Evolutionary conservation across 2,113 vertebrate species (phyloP), one percentile per base, ranked within the genome.

Genomic region (Proterorhinus semilunaris): DNA sequence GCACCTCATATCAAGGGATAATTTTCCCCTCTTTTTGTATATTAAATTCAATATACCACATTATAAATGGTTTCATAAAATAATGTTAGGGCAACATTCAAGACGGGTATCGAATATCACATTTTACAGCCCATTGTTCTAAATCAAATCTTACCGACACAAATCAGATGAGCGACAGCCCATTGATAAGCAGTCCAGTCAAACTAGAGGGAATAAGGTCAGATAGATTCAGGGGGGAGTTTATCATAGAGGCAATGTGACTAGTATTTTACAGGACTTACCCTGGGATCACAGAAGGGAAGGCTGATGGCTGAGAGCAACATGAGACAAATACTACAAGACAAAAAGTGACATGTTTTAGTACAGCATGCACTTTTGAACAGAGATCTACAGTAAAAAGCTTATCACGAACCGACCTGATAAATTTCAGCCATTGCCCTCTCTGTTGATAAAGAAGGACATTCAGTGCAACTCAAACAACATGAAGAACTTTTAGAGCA

Each of bases 161-260:
- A 98, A 78, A 91, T 8, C 59, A 95, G 87, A 70, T 99, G 96
- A 81, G 94, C 82, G 4, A 92, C 27, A 44, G 95, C 96, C 97
- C 97, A 99, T 27, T 92, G 85, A 88, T 98, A 98, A 72, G 94
- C 92, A 0, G 88, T 91, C 65, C 75, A 71, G 88, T 98, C 94
- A 88, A 96, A 95, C 97, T 99, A 67, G 21, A 51, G 0, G 11
- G 8, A 0, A 59, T 6, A 7, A 9, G 52, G 6, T 9, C 12
- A 59, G 6, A 1, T 4, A 0, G 3, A 7, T 6, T n/a, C 3
- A n/a, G 46, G 6, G 7, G 4, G 2, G 7, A 8, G 2, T 11
- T 15, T 3, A 0, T 2, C 6, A 6, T n/a, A 6, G 9, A 59
- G 27, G 42, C 5, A 42, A 2, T 15, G 43, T 50, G 36, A 36